These are phyloP conservation scores for Drosophila eohydei DNA, from an alignment of 2,888 invertebrate genomes.

Conservation along the genomic window DNA sequence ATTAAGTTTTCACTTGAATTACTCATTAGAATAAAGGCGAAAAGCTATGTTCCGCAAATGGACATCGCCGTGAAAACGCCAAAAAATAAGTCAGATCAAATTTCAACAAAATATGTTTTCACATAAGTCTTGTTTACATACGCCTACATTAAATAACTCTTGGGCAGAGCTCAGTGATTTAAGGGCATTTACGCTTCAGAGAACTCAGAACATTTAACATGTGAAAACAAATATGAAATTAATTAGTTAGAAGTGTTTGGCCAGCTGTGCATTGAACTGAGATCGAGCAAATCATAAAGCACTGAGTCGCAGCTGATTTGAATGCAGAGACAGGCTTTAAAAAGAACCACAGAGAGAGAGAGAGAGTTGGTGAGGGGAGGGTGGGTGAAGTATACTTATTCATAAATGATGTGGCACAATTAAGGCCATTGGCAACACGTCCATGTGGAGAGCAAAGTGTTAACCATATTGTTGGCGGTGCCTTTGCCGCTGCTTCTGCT, in stretches of 20 bases:
- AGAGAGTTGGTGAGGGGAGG: background rate
- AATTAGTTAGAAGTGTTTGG: slow-evolving; percentile 16
- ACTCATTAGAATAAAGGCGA: no score
- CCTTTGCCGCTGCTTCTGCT: background rate
- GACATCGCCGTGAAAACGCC: background rate
- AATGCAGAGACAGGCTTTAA: background rate
- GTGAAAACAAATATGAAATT: slow-evolving; percentile 4
- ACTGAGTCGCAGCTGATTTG: slow-evolving; percentile 1
- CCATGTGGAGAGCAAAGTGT: slow-evolving; percentile 49
- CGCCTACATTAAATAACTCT: background rate
- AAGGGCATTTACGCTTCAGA: background rate
- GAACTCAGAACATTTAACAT: background rate
- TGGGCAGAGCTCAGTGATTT: background rate
- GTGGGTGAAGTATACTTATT: slow-evolving; percentile 1
- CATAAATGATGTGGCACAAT: slow-evolving; percentile 70
- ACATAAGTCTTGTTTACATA: no score
- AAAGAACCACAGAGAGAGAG: background rate
- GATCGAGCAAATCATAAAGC: slow-evolving; percentile 14
- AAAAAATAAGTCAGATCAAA: background rate
- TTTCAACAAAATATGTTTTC: background rate
- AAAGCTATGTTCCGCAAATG: background rate
- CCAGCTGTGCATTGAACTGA: slow-evolving; percentile 18
- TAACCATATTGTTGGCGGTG: slow-evolving; percentile 68
- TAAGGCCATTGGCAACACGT: slow-evolving; percentile 60
- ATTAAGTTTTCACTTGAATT: no score